A percentile compares a stretch with the other conserved stretches of the same genome.
phyloP scores from a whole-genome alignment of 1,140 invertebrate genomes.

The Meteorus sp. region DNA sequence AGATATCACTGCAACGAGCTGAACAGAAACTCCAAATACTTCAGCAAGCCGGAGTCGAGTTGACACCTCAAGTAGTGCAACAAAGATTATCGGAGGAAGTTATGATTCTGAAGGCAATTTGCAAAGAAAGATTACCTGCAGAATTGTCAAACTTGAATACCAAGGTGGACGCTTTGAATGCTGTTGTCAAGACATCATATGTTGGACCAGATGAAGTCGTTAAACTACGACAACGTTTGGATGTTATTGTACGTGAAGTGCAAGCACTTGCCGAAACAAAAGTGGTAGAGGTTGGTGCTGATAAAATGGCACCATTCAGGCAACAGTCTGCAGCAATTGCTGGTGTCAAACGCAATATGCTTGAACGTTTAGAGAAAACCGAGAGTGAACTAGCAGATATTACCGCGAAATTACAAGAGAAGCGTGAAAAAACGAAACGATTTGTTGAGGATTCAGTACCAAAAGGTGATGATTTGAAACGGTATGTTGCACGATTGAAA shows the following conservation, averaged over 20 bases:
- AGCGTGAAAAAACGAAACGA: conserved; percentile 56
- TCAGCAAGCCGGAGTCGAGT: conserved; percentile 58
- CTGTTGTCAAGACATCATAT: conserved; percentile 68
- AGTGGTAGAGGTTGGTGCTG: conserved; percentile 58
- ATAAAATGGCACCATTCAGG: conserved; percentile 79
- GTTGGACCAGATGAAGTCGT: conserved; percentile 71
- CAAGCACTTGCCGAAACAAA: conserved; percentile 47
- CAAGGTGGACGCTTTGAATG: conserved; percentile 70
- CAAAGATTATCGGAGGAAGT: conserved; percentile 78
- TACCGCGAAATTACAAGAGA: conserved; percentile 59
- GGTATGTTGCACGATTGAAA: conserved; percentile 77
- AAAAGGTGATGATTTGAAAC: conserved; percentile 81
- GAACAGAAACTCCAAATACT: conserved; percentile 44
- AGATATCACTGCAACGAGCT: conserved; percentile 45
- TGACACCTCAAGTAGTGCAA: conserved; percentile 61
- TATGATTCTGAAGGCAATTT: conserved; percentile 66
- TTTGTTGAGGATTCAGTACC: conserved; percentile 65
- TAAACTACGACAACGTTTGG: conserved; percentile 55
- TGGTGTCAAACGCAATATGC: conserved; percentile 74
- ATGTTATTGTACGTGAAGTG: conserved; percentile 41
- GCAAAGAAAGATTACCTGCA: conserved; percentile 77
- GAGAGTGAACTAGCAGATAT: conserved; percentile 65
- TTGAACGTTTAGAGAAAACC: conserved; percentile 69
- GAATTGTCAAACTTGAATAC: conserved; percentile 68
- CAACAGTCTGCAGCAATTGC: conserved; percentile 81